Conservation (phyloP, 2,113 vertebrate species). For the Triplophysa rosa region DNA sequence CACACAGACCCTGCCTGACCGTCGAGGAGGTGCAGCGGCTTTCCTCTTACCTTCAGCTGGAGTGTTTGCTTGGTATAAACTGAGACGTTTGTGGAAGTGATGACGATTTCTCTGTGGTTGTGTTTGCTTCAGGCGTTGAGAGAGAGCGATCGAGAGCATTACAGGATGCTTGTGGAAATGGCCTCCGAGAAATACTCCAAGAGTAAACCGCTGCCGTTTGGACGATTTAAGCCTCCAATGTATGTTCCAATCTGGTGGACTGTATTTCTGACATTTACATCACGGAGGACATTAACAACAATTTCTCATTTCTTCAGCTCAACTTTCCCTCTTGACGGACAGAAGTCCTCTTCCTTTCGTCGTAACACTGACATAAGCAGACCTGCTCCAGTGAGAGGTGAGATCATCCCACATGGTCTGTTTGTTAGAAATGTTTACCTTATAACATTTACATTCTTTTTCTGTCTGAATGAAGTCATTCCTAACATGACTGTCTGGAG, state of each 20-base stretch:
- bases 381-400: slow-evolving; percentile 61
- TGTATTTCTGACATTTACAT: not conserved
- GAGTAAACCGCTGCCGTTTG: slow-evolving; percentile 72
- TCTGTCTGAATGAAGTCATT: slow-evolving; percentile 56
- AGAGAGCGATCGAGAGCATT: slow-evolving; percentile 73
- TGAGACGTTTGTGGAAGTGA: not conserved
- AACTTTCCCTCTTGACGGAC: slow-evolving; percentile 52
- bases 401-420: not conserved
- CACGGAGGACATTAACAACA: not conserved
- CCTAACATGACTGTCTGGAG: slow-evolving; percentile 66
- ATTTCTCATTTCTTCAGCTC: slow-evolving; percentile 57
- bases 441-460: not conserved
- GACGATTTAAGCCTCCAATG: slow-evolving; percentile 70
- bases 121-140: slow-evolving; percentile 66
- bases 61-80: not conserved
- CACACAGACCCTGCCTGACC: slow-evolving; percentile 70
- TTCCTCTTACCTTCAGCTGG: not conserved
- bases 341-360: slow-evolving; percentile 55
- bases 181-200: slow-evolving; percentile 74
- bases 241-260: slow-evolving; percentile 36
- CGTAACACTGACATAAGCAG: slow-evolving; percentile 61
- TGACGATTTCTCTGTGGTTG: not conserved
- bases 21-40: slow-evolving; percentile 73
- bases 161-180: slow-evolving; percentile 74
- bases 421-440: not conserved